These are phyloP conservation scores for Scaptomyza cyrtandrae DNA, from an alignment of 2,888 invertebrate genomes.

Conservation along the genomic window DNA sequence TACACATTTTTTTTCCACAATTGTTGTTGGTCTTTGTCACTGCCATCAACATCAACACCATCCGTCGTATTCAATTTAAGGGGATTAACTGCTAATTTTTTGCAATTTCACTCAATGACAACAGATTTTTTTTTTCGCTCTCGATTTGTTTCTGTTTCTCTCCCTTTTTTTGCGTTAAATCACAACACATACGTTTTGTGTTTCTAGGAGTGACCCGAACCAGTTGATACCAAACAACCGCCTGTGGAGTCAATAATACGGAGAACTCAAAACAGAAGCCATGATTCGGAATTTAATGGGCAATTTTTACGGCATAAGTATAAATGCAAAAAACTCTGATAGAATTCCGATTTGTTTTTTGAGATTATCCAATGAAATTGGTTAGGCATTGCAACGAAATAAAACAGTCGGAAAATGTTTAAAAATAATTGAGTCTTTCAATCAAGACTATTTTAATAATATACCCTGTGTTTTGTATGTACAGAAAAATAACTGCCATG, in stretches of 20 bases:
- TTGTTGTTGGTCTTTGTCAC: slow-evolving; percentile 50
- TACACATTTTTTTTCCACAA: background rate
- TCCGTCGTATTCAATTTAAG: slow-evolving; percentile 83
- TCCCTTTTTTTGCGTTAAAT: slow-evolving; percentile 14
- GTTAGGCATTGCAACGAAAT: too few species aligned
- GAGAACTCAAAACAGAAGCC: slow-evolving; percentile 38
- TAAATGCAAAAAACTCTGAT: background rate
- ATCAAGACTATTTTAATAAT: too few species aligned
- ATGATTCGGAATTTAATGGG: slow-evolving; percentile 33
- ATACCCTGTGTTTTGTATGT: too few species aligned
- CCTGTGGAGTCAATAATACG: slow-evolving; percentile 55
- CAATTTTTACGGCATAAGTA: slow-evolving; percentile 28
- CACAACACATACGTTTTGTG: slow-evolving; percentile 14
- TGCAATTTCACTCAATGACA: slow-evolving; percentile 77
- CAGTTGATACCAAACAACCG: slow-evolving; percentile 52
- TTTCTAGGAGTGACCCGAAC: slow-evolving; percentile 15
- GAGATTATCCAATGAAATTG: background rate
- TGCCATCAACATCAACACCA: slow-evolving; percentile 70
- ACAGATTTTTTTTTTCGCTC: slow-evolving; percentile 44
- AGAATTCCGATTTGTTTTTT: background rate
- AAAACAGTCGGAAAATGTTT: too few species aligned
- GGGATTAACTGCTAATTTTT: slow-evolving; percentile 84
- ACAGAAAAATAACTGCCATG: too few species aligned
- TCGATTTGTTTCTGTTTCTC: slow-evolving; percentile 1
- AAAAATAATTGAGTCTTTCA: too few species aligned